Conservation (phyloP, 2,888 invertebrate species). For the Gymnosoma rotundatum region DNA sequence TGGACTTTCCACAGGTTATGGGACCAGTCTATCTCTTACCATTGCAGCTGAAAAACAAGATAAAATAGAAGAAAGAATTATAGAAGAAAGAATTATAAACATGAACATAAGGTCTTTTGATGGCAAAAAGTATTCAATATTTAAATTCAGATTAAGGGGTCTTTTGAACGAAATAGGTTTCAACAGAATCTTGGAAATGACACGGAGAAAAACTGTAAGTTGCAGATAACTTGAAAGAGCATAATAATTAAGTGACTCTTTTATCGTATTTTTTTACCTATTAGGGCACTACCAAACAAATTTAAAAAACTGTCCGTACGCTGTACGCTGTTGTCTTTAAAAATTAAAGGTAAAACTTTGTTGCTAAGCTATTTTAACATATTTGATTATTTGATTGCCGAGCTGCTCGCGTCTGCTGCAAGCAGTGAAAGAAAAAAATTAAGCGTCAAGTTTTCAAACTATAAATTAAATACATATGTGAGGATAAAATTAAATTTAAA, state of each 20-base stretch:
- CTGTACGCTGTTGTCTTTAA: slow-evolving; percentile 63
- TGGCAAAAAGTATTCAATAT: slow-evolving; percentile 46
- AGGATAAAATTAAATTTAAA: background rate
- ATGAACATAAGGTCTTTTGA: slow-evolving; percentile 48
- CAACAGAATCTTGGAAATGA: background rate
- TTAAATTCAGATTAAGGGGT: slow-evolving; percentile 53
- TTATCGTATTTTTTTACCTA: slow-evolving; percentile 49
- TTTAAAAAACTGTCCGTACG: slow-evolving; percentile 59
- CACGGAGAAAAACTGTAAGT: background rate
- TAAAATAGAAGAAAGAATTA: too few relatives aligned
- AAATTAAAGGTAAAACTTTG: slow-evolving; percentile 52
- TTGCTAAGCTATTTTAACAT: slow-evolving; percentile 66
- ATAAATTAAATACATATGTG: background rate
- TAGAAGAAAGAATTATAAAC: slow-evolving; percentile 12
- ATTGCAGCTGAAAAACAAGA: too few relatives aligned
- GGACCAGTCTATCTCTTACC: too few relatives aligned
- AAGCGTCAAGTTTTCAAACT: background rate
- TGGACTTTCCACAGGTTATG: too few relatives aligned
- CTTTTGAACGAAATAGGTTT: slow-evolving; percentile 43
- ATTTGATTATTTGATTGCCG: slow-evolving; percentile 64
- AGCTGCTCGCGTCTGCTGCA: slow-evolving; percentile 52
- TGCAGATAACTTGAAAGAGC: slow-evolving; percentile 24
- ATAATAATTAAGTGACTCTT: slow-evolving; percentile 59
- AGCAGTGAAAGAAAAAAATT: slow-evolving; percentile 14
- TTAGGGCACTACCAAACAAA: slow-evolving; percentile 49